Percentiles rank a stretch among this genome's conserved stretches.
Evolutionary conservation across 2,888 invertebrate genomes (phyloP).

Genomic region (Orchestes rusci): DNA sequence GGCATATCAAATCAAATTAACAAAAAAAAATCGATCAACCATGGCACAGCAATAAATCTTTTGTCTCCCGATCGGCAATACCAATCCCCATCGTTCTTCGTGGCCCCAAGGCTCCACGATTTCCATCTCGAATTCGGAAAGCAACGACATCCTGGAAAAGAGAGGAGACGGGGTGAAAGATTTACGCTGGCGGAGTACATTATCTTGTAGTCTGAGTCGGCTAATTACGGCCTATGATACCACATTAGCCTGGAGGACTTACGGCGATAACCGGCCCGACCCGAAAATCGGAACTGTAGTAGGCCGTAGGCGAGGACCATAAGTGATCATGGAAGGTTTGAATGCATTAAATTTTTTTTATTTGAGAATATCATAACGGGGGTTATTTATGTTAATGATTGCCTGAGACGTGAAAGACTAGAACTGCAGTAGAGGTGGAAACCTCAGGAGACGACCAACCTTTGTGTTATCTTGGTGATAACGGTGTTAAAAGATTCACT

Average conservation of each 20-base stretch:
- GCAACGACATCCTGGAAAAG: conserved; percentile 30
- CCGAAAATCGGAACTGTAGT: conserved; percentile 20
- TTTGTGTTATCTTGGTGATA: too few species aligned
- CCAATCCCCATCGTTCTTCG: conserved; percentile 11
- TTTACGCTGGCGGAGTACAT: conserved; percentile 50
- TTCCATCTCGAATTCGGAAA: conserved; percentile 29
- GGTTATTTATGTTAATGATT: too few species aligned
- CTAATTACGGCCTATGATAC: conserved; percentile 51
- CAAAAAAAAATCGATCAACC: too few species aligned
- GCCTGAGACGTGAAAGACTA: too few species aligned
- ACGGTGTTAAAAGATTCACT: too few species aligned
- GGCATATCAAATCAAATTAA: too few species aligned
- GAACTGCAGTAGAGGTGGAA: too few species aligned
- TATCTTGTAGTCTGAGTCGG: conserved; percentile 51
- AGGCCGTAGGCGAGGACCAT: conserved; percentile 37
- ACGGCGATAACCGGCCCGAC: conserved; percentile 39
- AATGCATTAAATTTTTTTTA: conserved; percentile 15
- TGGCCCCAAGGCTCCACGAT: conserved; percentile 21
- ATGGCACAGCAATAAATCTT: too few species aligned
- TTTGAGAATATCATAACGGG: too few species aligned
- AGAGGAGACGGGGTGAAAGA: conserved; percentile 41
- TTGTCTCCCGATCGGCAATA: too few species aligned
- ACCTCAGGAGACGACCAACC: too few species aligned
- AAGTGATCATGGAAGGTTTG: conserved; percentile 17
- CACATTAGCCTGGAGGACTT: conserved; percentile 46